These are phyloP conservation scores for Drosophila setifemur DNA, from an alignment of 1,140 invertebrate genomes.

Conservation along the genomic window DNA sequence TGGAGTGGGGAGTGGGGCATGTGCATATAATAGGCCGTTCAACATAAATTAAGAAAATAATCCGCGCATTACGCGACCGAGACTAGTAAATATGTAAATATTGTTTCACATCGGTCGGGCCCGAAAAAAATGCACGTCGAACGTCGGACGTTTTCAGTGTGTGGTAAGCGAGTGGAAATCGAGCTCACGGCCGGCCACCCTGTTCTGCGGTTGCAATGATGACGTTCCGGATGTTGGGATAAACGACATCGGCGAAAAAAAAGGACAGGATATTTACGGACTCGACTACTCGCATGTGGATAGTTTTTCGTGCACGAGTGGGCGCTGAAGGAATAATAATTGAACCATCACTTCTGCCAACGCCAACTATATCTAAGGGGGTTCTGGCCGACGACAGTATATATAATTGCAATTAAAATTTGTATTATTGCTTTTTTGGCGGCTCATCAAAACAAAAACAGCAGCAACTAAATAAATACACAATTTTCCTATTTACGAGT, in stretches of 20 bases:
- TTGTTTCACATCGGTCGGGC: conserved; percentile 44
- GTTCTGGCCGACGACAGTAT: too few relatives aligned
- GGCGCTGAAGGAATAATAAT: too few relatives aligned
- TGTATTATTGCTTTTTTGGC: conserved; percentile 50
- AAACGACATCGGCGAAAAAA: conserved; percentile 6
- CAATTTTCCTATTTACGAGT: conserved; percentile 45
- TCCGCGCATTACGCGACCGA: conserved; percentile 53
- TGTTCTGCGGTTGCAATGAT: conserved; percentile 42
- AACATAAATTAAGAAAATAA: conserved; percentile 68
- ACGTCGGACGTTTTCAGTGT: conserved; percentile 42
- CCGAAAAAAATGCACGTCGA: conserved; percentile 13
- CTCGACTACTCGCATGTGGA: neutral
- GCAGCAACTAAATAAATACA: conserved; percentile 31
- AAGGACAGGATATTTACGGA: conserved; percentile 44
- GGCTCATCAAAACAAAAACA: conserved; percentile 3
- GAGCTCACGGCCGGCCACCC: neutral
- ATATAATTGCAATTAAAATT: conserved; percentile 28
- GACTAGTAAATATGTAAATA: conserved; percentile 60
- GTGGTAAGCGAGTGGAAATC: conserved; percentile 24
- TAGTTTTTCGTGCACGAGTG: too few relatives aligned
- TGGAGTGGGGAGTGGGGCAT: neutral
- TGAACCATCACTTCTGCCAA: too few relatives aligned
- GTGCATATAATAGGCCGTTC: conserved; percentile 49
- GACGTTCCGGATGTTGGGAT: conserved; percentile 4
- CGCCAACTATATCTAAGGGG: too few relatives aligned